Evolutionary conservation across 2,797 vertebrate species (phyloP).

Genomic region (Hipposideros larvatus): DNA sequence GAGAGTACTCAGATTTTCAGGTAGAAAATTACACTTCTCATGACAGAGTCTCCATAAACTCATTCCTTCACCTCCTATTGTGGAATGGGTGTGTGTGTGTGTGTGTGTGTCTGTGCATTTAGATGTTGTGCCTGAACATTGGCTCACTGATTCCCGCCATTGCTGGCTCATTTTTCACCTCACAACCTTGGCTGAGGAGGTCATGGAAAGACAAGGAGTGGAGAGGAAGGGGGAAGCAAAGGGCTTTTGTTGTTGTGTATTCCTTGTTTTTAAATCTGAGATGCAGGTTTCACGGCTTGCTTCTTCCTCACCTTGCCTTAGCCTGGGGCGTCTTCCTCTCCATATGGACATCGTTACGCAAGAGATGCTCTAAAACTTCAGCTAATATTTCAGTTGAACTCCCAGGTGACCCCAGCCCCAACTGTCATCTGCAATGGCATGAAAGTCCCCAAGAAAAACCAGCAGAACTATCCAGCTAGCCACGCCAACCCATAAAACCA

Average conservation of each 20-base stretch:
- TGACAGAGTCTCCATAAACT: background rate
- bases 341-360: background rate
- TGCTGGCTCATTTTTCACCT: background rate
- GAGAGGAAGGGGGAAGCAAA: background rate
- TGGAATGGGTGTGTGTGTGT: no score
- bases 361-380: background rate
- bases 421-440: background rate
- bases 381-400: background rate
- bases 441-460: background rate
- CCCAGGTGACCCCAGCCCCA: background rate
- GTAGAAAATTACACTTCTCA: background rate
- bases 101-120: accelerated
- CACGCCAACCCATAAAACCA: background rate
- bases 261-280: background rate
- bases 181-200: background rate
- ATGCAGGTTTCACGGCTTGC: background rate
- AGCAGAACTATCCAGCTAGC: background rate
- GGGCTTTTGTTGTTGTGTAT: background rate
- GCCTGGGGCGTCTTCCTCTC: no score
- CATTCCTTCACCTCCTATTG: background rate
- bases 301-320: background rate
- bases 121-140: background rate
- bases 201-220: background rate
- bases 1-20: background rate
- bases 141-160: background rate